Evolutionary conservation across 2,113 vertebrate genomes (phyloP).

Genomic region (Genyomyrus donnyi): DNA sequence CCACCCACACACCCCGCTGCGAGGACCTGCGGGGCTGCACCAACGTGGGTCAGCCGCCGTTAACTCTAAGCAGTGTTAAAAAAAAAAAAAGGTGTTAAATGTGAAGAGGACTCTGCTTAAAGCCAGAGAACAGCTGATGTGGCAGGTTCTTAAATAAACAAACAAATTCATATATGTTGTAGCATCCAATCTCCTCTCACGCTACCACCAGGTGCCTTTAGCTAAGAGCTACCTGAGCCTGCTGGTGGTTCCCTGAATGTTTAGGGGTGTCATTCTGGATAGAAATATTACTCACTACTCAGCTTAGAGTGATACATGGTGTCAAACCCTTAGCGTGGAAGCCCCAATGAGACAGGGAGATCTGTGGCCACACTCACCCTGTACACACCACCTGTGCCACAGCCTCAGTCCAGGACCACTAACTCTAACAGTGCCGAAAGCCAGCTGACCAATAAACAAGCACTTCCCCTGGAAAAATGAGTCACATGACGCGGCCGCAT

Average conservation of each 20-base stretch:
- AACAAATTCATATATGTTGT: slow-evolving; percentile 27
- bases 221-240: slow-evolving; percentile 31
- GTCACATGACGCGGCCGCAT: neutral
- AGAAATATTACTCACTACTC: neutral
- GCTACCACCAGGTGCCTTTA: slow-evolving; percentile 32
- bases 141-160: neutral
- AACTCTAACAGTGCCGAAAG: neutral
- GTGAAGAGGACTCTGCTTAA: neutral
- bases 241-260: slow-evolving; percentile 17
- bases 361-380: neutral
- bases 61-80: neutral
- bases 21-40: neutral
- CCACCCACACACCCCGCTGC: neutral
- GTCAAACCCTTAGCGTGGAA: neutral
- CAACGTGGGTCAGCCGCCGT: neutral
- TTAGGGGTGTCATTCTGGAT: neutral
- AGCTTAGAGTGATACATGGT: neutral
- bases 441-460: neutral
- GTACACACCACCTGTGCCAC: neutral
- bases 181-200: slow-evolving; percentile 17
- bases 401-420: neutral
- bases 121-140: neutral
- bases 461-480: neutral
- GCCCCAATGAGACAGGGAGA: slow-evolving; percentile 8
- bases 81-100: neutral